Percentiles rank a stretch among this genome's conserved stretches.
Evolutionary conservation across 2,888 invertebrate genomes (phyloP).

Genomic region (Drosophila percnosoma): DNA sequence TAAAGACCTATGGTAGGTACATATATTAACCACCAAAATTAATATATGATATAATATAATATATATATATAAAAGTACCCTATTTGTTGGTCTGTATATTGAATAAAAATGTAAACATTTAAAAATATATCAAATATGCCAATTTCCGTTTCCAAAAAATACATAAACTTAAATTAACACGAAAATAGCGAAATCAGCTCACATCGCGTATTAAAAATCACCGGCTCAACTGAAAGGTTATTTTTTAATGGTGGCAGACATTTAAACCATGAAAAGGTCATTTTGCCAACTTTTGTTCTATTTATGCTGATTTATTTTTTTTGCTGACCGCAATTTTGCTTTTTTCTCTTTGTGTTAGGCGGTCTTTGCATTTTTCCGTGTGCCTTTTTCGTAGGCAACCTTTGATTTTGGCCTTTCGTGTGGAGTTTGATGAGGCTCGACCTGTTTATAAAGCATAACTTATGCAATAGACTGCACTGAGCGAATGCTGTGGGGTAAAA

Average conservation of each 20-base stretch:
- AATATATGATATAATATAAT: no score
- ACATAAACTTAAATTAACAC: not conserved
- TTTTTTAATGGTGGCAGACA: slow-evolving; percentile 61
- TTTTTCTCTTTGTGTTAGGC: slow-evolving; percentile 35
- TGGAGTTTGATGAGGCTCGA: slow-evolving; percentile 48
- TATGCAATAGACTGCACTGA: slow-evolving; percentile 56
- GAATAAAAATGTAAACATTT: not conserved
- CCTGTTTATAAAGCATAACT: slow-evolving; percentile 55
- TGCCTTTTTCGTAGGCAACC: slow-evolving; percentile 47
- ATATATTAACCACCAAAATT: no score
- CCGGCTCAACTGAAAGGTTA: slow-evolving; percentile 28
- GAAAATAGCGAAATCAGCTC: slow-evolving; percentile 11
- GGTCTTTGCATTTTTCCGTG: slow-evolving; percentile 32
- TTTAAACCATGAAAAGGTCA: slow-evolving; percentile 80
- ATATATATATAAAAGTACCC: no score
- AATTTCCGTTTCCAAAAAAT: not conserved
- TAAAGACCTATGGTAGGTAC: no score
- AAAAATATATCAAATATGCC: not conserved
- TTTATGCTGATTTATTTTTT: slow-evolving; percentile 58
- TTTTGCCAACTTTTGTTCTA: slow-evolving; percentile 72
- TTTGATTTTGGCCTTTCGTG: slow-evolving; percentile 72
- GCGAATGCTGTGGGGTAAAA: slow-evolving; percentile 3
- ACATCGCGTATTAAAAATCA: slow-evolving; percentile 32
- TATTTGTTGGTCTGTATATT: not conserved
- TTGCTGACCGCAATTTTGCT: slow-evolving; percentile 26